These are phyloP conservation scores for Choreutis nemorana DNA, from an alignment of 2,888 invertebrate species.

Conservation along the genomic window DNA sequence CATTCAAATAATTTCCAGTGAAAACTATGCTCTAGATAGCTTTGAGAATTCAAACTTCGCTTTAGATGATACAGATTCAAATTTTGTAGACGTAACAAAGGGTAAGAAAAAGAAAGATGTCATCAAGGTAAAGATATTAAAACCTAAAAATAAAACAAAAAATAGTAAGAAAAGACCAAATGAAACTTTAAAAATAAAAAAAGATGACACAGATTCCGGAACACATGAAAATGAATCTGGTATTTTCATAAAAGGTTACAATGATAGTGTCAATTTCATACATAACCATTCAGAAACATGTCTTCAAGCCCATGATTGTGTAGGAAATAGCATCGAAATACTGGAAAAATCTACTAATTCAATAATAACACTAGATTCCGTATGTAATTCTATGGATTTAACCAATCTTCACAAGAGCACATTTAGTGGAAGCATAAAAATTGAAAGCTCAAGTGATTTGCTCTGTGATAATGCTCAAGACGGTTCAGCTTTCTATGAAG, in stretches of 20 bases:
- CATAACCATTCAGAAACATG: constrained; percentile 57
- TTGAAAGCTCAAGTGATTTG: constrained; percentile 18
- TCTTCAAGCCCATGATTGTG: constrained; percentile 38
- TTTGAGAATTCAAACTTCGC: too few species aligned
- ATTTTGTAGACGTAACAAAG: too few species aligned
- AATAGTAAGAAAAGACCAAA: constrained; percentile 10
- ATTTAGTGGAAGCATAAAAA: constrained; percentile 8
- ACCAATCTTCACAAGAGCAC: too few species aligned
- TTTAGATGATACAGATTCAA: too few species aligned
- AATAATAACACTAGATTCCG: constrained; percentile 28
- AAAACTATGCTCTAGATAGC: constrained; percentile 12
- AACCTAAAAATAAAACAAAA: constrained; percentile 24
- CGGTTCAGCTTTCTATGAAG: constrained; percentile 12
- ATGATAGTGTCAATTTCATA: constrained; percentile 37
- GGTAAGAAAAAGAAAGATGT: constrained; percentile 36
- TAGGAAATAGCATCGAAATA: constrained; percentile 34
- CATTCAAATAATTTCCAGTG: constrained; percentile 15
- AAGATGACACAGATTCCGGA: constrained; percentile 22
- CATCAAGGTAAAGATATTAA: constrained; percentile 49
- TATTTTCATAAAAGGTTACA: constrained; percentile 17
- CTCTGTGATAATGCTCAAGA: constrained; percentile 27
- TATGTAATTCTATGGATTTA: too few species aligned
- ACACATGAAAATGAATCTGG: constrained; percentile 33
- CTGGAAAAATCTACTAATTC: constrained; percentile 26
- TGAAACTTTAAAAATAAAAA: constrained; percentile 4